Conservation (phyloP, 2,113 vertebrate species). For the Lipophrys pholis region DNA sequence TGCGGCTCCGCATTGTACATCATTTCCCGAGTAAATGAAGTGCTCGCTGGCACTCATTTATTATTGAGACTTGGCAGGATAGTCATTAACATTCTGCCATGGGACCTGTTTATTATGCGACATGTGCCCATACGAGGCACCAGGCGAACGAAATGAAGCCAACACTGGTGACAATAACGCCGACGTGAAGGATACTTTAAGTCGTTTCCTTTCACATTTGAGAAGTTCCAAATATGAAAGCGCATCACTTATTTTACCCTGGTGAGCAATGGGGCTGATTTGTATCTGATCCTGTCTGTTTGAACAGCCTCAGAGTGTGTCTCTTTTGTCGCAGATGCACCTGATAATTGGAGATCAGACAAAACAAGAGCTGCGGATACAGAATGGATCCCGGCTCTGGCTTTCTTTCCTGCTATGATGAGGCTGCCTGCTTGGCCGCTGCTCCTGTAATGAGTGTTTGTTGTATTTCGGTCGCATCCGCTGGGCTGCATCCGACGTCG, state of each 20-base stretch:
- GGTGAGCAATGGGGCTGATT: not conserved
- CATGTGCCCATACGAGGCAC: slow-evolving; percentile 3
- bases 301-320: slow-evolving; percentile 15
- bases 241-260: not conserved
- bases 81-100: slow-evolving; percentile 37
- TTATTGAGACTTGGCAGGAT: slow-evolving; percentile 30
- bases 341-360: slow-evolving; percentile 55
- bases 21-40: slow-evolving; percentile 59
- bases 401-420: slow-evolving; percentile 9
- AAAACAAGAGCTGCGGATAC: slow-evolving; percentile 22
- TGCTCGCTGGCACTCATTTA: slow-evolving; percentile 40
- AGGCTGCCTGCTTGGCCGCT: slow-evolving; percentile 19
- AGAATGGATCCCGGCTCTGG: slow-evolving; percentile 30
- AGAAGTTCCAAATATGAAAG: not conserved
- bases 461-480: slow-evolving; percentile 35
- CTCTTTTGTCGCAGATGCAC: slow-evolving; percentile 35
- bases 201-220: slow-evolving; percentile 5
- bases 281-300: slow-evolving; percentile 3
- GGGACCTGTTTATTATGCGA: slow-evolving; percentile 18
- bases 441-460: slow-evolving; percentile 37
- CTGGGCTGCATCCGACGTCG: slow-evolving; percentile 19
- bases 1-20: slow-evolving; percentile 13
- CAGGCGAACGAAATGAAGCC: slow-evolving; percentile 2
- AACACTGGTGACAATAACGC: not conserved
- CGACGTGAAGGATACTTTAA: not conserved